phyloP scores from a whole-genome alignment of 2,113 vertebrate genomes.

The Nanorana parkeri region DNA sequence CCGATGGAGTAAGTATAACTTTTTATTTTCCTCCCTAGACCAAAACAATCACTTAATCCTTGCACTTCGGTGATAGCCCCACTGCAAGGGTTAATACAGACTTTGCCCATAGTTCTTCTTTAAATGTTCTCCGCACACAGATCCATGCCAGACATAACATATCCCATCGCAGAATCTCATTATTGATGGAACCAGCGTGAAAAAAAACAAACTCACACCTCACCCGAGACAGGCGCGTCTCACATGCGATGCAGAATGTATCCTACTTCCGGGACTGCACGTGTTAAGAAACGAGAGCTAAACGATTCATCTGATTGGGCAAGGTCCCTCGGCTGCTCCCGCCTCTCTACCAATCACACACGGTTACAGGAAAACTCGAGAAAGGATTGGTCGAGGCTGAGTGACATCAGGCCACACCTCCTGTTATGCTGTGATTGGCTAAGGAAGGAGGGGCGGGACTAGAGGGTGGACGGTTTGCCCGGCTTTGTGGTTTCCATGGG shows the following conservation, averaged over 20 bases:
- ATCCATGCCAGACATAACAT: no score
- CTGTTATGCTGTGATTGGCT: background rate
- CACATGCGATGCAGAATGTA: background rate
- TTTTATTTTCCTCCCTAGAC: no score
- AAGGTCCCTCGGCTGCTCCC: background rate
- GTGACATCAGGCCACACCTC: background rate
- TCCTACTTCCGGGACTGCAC: constrained; percentile 48
- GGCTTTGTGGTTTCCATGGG: constrained; percentile 5
- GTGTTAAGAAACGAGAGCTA: background rate
- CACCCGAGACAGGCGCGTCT: background rate
- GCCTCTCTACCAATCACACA: background rate
- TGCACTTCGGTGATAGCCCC: no score
- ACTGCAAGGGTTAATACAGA: no score
- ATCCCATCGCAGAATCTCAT: background rate
- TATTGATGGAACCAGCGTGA: no score
- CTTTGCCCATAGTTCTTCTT: no score
- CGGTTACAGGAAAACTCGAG: background rate
- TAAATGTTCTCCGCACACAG: no score
- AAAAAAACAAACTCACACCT: background rate
- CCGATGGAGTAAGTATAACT: no score
- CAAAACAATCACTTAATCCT: no score
- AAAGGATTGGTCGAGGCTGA: background rate
- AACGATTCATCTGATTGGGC: background rate
- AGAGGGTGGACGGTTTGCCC: background rate
- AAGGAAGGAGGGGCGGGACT: background rate